Conservation (phyloP, 2,797 vertebrate genomes). For the Benthosema pterotum region DNA sequence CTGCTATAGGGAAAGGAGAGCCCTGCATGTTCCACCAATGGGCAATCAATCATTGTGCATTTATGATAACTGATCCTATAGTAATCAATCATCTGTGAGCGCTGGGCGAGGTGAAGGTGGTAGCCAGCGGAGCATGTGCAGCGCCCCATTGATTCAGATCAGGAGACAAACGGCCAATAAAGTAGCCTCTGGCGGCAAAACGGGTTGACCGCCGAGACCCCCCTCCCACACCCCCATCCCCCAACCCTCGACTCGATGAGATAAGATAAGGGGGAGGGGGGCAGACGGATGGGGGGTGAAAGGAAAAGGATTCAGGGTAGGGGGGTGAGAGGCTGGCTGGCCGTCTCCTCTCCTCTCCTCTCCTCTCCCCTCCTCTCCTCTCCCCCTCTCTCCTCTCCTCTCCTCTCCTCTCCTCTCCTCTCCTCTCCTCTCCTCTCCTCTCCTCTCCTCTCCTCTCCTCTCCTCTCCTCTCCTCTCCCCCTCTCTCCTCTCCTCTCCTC, state of each 20-base stretch:
- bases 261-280: conserved; percentile 35
- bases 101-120: conserved; percentile 37
- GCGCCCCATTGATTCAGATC: conserved; percentile 59
- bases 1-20: conserved; percentile 36
- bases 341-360: conserved; percentile 59
- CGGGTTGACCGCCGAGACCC: background rate
- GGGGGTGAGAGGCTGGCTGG: conserved; percentile 47
- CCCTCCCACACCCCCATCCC: background rate
- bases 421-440: conserved; percentile 69
- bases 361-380: no score
- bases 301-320: conserved; percentile 29
- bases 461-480: conserved; percentile 66
- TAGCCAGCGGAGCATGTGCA: no score
- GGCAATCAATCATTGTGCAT: conserved; percentile 49
- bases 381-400: conserved; percentile 59
- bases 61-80: conserved; percentile 48
- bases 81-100: conserved; percentile 52
- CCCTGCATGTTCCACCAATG: no score
- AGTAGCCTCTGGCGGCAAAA: conserved; percentile 25
- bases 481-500: conserved; percentile 55
- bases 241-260: conserved; percentile 38
- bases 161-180: conserved; percentile 55
- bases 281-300: conserved; percentile 50
- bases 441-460: conserved; percentile 57
- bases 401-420: conserved; percentile 61